These are phyloP conservation scores for Aplysina aerophoba DNA, from an alignment of 37 sponge, comb jelly and placozoan species.

Conservation along the genomic window DNA sequence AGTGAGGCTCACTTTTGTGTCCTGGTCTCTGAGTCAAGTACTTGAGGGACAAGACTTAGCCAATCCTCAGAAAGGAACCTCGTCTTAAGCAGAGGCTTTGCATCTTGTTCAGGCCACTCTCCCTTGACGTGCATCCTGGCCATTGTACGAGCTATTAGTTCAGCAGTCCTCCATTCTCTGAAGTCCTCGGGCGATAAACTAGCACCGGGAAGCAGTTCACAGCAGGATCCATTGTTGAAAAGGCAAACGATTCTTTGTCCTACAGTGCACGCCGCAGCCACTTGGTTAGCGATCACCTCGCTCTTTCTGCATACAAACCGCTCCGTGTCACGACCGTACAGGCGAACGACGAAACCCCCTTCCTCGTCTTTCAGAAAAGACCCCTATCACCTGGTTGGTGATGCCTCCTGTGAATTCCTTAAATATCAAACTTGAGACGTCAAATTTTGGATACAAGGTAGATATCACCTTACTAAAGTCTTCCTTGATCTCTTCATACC, in stretches of 20 bases:
- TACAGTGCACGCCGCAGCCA: slow-evolving; percentile 33
- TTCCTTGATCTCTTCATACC: background rate
- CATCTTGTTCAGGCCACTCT: background rate
- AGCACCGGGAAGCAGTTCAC: slow-evolving; percentile 64
- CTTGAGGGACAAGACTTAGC: slow-evolving; percentile 39
- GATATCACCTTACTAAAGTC: background rate
- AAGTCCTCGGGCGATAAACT: slow-evolving; percentile 49
- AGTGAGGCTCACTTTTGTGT: slow-evolving; percentile 32
- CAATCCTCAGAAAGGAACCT: slow-evolving; percentile 28
- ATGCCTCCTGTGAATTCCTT: slow-evolving; percentile 8
- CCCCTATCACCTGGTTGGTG: slow-evolving; percentile 4
- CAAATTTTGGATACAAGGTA: background rate
- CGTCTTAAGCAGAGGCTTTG: slow-evolving; percentile 33
- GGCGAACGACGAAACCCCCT: slow-evolving; percentile 44
- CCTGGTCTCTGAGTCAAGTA: slow-evolving; percentile 26
- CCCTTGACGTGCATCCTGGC: slow-evolving; percentile 68
- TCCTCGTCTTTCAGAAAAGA: too few species aligned
- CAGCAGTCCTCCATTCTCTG: slow-evolving; percentile 37
- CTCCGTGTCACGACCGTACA: slow-evolving; percentile 75
- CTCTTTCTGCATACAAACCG: slow-evolving; percentile 50
- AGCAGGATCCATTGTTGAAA: slow-evolving; percentile 76
- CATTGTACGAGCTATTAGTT: slow-evolving; percentile 51
- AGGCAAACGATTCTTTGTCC: slow-evolving; percentile 48
- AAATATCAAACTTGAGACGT: background rate
- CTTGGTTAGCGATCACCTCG: slow-evolving; percentile 49